Base-by-base conservation (phyloP, 2,113 vertebrate genomes). In the Tetrao urogallus region DNA sequence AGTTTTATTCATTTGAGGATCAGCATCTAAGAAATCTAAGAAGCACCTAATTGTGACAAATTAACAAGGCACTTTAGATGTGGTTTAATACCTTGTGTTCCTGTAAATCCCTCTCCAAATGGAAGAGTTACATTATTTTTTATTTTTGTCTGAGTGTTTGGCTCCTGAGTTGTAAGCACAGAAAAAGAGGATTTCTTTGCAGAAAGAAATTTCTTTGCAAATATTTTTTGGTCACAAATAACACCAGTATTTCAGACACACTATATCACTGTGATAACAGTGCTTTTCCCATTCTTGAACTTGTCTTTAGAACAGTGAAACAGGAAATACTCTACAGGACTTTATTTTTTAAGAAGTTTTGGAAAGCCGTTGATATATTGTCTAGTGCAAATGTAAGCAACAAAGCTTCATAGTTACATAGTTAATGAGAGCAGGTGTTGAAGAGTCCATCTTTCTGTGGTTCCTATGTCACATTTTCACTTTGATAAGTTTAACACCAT, bases 1-100 rank as follows among this genome's bases (percentile, higher is more conserved):
- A 88, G 8, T 74, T 94, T 71, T 64, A 92, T 91, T 80, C 15
- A 81, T 93, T 91, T 90, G 67, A 45, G 32, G 56, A 94, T 89
- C 56, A 76, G 64, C 45, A 30, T 42, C 42, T 42, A 42, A 42
- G 14, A 42, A 42, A 43, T 52, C 5, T 65, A 77, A 66, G 60
- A 87, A 87, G 87, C 60, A 89, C 15, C 28, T 89, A 76, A 93
- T 74, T 80, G 84, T 47, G 45, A 89, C 75, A 91, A 90, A 84
- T 91, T 83, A 11, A 65, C 2, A 8, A 66, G 61, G 91, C 43
- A 36, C 38, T 94, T 96, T 94, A 92, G 65, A 88, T 95, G 82
- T 88, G 88, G 56, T 79, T 5, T 75, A 65, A 54, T 66, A 80
- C 15, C 15, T 56, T 66, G 25, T 86, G 93, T 80, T 80, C 20